Conservation (phyloP, 30 jellyfish, hydroid and myxozoan species). For the Cassiopea andromeda region DNA sequence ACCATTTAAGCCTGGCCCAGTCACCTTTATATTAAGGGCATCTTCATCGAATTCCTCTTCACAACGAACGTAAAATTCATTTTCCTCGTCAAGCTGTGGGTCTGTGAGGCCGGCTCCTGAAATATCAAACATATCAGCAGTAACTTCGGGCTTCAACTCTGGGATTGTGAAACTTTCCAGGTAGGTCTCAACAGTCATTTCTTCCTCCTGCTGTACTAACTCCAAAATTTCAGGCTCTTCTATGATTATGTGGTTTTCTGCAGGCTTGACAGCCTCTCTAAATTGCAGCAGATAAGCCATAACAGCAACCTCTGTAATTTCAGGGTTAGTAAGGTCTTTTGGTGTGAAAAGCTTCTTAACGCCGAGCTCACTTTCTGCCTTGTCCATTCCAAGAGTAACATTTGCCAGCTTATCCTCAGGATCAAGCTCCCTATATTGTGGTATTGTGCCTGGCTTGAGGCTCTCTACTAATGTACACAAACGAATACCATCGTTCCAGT, state of each 20-base stretch:
- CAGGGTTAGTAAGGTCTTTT: conserved; percentile 92
- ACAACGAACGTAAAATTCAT: conserved; percentile 90
- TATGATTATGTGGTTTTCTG: not conserved
- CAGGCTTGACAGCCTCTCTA: conserved; percentile 39
- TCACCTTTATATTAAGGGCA: conserved; percentile 55
- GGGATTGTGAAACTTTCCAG: conserved; percentile 11
- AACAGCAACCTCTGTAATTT: conserved; percentile 91
- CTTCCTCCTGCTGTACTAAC: conserved; percentile 28
- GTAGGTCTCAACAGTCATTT: conserved; percentile 33
- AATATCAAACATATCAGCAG: conserved; percentile 71
- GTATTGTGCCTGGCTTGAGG: conserved; percentile 76
- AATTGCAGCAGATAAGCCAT: conserved; percentile 93
- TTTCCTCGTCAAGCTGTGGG: conserved; percentile 71
- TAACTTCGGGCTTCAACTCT: conserved; percentile 56
- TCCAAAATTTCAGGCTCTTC: conserved; percentile 43
- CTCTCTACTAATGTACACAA: conserved; percentile 86
- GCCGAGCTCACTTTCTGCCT: conserved; percentile 84
- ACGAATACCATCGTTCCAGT: conserved; percentile 99
- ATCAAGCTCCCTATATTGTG: conserved; percentile 27
- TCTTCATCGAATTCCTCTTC: conserved; percentile 76
- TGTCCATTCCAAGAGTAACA: conserved; percentile 79
- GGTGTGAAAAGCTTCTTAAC: conserved; percentile 80
- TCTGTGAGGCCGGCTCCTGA: conserved; percentile 97
- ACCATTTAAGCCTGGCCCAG: conserved; percentile 67
- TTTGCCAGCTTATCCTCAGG: conserved; percentile 73